Percentiles rank a stretch among this genome's conserved stretches.
Evolutionary conservation across 2,797 vertebrate species (phyloP).

Genomic region (Varecia variegata): DNA sequence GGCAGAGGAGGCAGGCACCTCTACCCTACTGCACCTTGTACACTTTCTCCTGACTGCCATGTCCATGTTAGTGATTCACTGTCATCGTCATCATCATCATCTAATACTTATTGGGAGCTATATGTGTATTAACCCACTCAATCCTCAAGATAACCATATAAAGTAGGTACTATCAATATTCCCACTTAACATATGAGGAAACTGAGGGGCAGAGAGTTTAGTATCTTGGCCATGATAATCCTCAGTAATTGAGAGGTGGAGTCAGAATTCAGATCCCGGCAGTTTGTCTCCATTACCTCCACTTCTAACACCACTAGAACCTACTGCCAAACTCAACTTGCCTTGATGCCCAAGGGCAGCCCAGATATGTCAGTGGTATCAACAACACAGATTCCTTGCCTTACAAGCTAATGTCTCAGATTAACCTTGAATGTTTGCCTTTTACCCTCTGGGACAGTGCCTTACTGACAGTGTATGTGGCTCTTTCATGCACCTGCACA

Average conservation of each 20-base stretch:
- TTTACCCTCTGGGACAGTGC: background rate
- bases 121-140: background rate
- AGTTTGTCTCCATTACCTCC: background rate
- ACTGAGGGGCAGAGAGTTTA: background rate
- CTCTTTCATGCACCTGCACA: background rate
- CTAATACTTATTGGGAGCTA: background rate
- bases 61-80: background rate
- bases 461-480: background rate
- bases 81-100: accelerated
- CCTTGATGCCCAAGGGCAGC: background rate
- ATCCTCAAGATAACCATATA: background rate
- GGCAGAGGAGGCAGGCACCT: background rate
- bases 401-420: background rate
- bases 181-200: background rate
- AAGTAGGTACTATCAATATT: background rate
- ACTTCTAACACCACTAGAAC: background rate
- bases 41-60: background rate
- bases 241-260: background rate
- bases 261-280: background rate
- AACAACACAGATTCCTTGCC: background rate
- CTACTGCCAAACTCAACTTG: background rate
- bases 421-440: background rate
- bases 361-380: background rate
- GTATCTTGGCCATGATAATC: background rate
- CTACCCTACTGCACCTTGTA: background rate